Evolutionary conservation across 2,113 vertebrate genomes (phyloP).

Genomic region (Empidonax alnorum): DNA sequence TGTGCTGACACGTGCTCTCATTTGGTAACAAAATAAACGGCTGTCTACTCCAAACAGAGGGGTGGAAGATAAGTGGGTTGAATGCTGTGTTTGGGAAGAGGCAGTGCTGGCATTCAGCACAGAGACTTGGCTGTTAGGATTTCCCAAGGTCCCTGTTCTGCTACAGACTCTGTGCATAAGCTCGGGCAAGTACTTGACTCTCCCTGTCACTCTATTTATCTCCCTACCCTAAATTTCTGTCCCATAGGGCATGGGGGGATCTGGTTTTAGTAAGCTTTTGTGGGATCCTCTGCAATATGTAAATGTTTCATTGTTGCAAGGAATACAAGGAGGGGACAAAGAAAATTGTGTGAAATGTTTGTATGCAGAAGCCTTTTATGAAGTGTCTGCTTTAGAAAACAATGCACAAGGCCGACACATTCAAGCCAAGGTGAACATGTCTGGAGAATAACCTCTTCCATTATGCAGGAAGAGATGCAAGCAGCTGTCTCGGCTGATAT

Average conservation of each 20-base stretch:
- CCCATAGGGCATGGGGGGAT: background rate
- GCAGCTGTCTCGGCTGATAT: background rate
- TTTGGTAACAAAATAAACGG: background rate
- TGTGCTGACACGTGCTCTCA: background rate
- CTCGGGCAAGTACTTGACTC: background rate
- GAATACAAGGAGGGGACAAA: background rate
- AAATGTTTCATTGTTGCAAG: background rate
- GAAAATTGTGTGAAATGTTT: background rate
- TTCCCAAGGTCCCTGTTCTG: background rate
- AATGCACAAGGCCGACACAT: background rate
- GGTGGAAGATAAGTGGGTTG: background rate
- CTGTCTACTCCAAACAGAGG: background rate
- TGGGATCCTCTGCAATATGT: background rate
- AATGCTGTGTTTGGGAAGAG: background rate
- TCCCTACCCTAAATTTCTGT: background rate
- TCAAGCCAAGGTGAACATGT: background rate
- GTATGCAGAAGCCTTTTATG: background rate
- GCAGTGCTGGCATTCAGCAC: background rate
- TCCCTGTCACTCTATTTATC: background rate
- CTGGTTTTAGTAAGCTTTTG: background rate
- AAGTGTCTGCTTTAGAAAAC: background rate
- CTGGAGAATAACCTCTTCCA: background rate
- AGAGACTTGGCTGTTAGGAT: background rate
- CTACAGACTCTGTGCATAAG: fast-evolving
- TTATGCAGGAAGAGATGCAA: background rate